Evolutionary conservation across 1,140 invertebrate genomes (phyloP), one percentile per base, ranked within the genome.

Genomic region (Cotesia glomerata): DNA sequence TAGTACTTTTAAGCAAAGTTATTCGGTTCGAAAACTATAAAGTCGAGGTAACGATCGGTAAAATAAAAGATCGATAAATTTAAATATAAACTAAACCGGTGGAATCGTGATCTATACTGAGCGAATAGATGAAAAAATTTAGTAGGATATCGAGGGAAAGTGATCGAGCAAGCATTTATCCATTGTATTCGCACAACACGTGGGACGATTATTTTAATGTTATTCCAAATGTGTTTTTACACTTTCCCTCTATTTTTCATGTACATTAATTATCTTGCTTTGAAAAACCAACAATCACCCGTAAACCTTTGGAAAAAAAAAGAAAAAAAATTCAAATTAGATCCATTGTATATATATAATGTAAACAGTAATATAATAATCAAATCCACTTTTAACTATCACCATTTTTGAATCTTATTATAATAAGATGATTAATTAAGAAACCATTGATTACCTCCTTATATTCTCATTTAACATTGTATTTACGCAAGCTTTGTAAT

Each of bases 401-500:
- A 3, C 39, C 5, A 9, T 65, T 3, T 9, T 56, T 54, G 26
- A 26, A 26, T 26, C 26, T 26, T 26, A 26, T 26, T 26, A 26
- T 45, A 45, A 45, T 45, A 9, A 45, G 11, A 45, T 45, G 7
- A 45, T 45, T 45, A 45, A 45, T 45, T 45, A 45, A 45, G 11
- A 45, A 11, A 45, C 39, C 39, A 45, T 45, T 45, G 39, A 45
- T 45, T 45, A 8, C 4, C 4, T 45, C 11, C 39, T 45, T 45
- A 45, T 45, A 45, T 35, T 64, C 52, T 66, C 67, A 35, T 56
- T 66, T 76, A 70, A 67, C 70, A 39, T 54, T n/a, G 14, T 49
- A 74, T 63, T 66, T 13, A 73, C 61, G 32, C 72, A 59, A 56
- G 51, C 26, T 34, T 52, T 52, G 71, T 18, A 71, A 75, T 66